Evolutionary conservation across 64 coral and sea anemone species (phyloP).

Genomic region (Montipora cactus): DNA sequence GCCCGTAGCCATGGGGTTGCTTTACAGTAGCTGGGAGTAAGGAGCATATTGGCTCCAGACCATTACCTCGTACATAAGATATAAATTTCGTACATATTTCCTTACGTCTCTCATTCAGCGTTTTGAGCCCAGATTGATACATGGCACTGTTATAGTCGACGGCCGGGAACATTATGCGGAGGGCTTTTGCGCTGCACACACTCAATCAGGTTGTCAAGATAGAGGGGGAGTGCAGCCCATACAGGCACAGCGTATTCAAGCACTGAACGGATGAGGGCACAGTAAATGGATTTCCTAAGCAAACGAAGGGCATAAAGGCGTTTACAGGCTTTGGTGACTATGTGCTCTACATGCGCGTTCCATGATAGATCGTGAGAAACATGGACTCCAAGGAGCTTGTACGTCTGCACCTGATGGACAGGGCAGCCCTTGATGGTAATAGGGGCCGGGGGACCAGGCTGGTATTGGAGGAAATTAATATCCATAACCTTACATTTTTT

Average conservation of each 20-base stretch:
- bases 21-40: too few species aligned
- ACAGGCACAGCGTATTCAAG: not conserved
- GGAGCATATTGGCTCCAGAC: too few species aligned
- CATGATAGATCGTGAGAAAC: constrained; percentile 21
- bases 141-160: not conserved
- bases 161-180: not conserved
- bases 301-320: constrained; percentile 14
- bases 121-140: not conserved
- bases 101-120: not conserved
- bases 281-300: constrained; percentile 20
- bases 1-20: too few species aligned
- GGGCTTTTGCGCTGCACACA: not conserved
- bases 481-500: too few species aligned
- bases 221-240: not conserved
- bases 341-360: not conserved
- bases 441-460: too few species aligned
- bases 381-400: constrained; percentile 32
- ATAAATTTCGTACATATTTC: too few species aligned
- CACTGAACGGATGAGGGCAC: not conserved
- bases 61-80: too few species aligned
- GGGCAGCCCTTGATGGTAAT: not conserved
- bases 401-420: not conserved
- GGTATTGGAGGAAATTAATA: too few species aligned
- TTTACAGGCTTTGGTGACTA: constrained; percentile 38
- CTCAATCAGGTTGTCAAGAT: not conserved